These are phyloP conservation scores for Elanus axillaris DNA, from an alignment of 2,113 vertebrate species.

Conservation along the genomic window DNA sequence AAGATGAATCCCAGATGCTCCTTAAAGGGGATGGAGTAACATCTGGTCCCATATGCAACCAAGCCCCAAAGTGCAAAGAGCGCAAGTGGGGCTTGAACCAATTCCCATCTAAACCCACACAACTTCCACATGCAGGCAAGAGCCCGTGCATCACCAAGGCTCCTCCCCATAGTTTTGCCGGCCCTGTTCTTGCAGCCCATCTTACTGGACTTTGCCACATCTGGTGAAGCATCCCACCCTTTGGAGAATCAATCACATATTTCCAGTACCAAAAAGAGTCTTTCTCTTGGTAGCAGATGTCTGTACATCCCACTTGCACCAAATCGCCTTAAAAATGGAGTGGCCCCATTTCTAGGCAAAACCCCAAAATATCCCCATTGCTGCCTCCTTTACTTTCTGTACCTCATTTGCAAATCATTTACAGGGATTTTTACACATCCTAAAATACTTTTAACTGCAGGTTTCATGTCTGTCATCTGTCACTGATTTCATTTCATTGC, in stretches of 20 bases:
- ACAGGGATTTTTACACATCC: not conserved
- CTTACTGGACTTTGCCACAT: not conserved
- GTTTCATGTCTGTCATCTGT: not conserved
- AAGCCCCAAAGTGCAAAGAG: not conserved
- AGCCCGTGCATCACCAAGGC: not conserved
- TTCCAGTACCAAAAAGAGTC: not conserved
- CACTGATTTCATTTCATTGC: not conserved
- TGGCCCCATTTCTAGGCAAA: not conserved
- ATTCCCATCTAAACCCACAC: not conserved
- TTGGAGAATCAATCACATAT: not conserved
- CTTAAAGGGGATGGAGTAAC: not conserved
- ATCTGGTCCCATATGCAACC: not conserved
- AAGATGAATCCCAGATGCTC: not conserved
- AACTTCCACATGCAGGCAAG: not conserved
- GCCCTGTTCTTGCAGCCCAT: not conserved
- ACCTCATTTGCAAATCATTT: not conserved
- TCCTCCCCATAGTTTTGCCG: fast-evolving
- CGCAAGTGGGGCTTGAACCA: not conserved
- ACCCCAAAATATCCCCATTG: not conserved
- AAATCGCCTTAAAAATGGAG: not conserved
- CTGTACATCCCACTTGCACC: not conserved
- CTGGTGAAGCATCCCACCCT: not conserved
- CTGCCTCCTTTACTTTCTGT: not conserved
- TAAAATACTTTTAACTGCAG: not conserved
- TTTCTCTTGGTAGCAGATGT: fast-evolving